Percentiles rank a stretch among this genome's conserved stretches.
Conservation (phyloP, 2,888 invertebrate species). For the Agapostemon virescens region DNA sequence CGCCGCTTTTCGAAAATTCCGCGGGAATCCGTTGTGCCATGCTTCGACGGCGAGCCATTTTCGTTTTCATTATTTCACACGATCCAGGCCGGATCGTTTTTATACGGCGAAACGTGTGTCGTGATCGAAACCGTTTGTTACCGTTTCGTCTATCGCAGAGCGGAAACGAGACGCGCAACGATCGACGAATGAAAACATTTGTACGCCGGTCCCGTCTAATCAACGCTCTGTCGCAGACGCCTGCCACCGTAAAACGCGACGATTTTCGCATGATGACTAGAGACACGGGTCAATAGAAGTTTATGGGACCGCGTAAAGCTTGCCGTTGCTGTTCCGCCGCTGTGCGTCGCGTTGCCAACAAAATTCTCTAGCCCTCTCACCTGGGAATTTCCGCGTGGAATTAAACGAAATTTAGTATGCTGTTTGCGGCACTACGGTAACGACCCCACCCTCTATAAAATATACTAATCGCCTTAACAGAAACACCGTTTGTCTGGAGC, state of each 20-base stretch:
- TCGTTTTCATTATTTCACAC: not conserved
- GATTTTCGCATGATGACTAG: constrained; percentile 7
- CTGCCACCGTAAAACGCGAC: constrained; percentile 9
- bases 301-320: constrained; percentile 22
- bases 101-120: not conserved
- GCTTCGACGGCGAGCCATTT: not conserved
- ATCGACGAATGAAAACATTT: not conserved
- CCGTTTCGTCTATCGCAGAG: not conserved
- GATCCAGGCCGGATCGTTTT: not conserved
- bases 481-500: not conserved
- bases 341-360: not conserved
- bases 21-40: not conserved
- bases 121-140: not conserved
- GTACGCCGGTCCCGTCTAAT: constrained; percentile 1
- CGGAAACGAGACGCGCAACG: not conserved
- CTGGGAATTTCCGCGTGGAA: not conserved
- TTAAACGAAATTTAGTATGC: constrained; percentile 7
- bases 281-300: constrained; percentile 11
- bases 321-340: not conserved
- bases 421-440: not conserved
- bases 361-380: not conserved
- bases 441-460: not conserved
- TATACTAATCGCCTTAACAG: not conserved
- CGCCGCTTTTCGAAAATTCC: not conserved
- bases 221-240: not conserved